A percentile compares a stretch with the other conserved stretches of the same genome.
phyloP scores from a whole-genome alignment of 1,140 invertebrate species.

The Chrysomallon squamiferum region DNA sequence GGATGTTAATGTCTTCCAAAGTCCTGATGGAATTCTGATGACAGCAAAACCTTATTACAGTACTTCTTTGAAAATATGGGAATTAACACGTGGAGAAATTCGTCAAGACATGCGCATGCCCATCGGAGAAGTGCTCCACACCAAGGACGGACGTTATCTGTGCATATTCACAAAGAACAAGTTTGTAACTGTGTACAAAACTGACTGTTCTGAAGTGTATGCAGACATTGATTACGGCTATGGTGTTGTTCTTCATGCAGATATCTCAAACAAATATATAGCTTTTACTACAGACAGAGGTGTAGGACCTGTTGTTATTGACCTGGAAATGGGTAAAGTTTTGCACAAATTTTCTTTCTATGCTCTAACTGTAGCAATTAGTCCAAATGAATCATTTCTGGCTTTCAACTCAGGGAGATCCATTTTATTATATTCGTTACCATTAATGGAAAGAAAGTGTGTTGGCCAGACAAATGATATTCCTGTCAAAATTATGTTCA shows the following conservation, averaged over 20 bases:
- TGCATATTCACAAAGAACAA: constrained; percentile 42
- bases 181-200: constrained; percentile 35
- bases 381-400: constrained; percentile 89
- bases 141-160: constrained; percentile 39
- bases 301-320: constrained; percentile 73
- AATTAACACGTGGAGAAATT: constrained; percentile 43
- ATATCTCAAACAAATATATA: constrained; percentile 87
- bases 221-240: constrained; percentile 37
- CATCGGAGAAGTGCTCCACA: constrained; percentile 67
- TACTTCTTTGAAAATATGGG: constrained; percentile 29
- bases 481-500: constrained; percentile 44
- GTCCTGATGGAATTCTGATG: constrained; percentile 41
- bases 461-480: constrained; percentile 37
- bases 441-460: constrained; percentile 48
- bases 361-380: constrained; percentile 88
- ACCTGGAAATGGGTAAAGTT: constrained; percentile 69
- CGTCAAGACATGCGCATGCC: constrained; percentile 61
- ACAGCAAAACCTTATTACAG: constrained; percentile 43
- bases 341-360: constrained; percentile 65
- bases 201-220: constrained; percentile 40
- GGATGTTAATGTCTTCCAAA: constrained; percentile 45
- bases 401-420: constrained; percentile 84
- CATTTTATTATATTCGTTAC: constrained; percentile 73
- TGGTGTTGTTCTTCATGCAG: constrained; percentile 23
- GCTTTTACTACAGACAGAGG: constrained; percentile 88